Evolutionary conservation across 2,797 vertebrate genomes (phyloP), one percentile per base, ranked within the genome.

Genomic region (Gymnothorax reevesii): DNA sequence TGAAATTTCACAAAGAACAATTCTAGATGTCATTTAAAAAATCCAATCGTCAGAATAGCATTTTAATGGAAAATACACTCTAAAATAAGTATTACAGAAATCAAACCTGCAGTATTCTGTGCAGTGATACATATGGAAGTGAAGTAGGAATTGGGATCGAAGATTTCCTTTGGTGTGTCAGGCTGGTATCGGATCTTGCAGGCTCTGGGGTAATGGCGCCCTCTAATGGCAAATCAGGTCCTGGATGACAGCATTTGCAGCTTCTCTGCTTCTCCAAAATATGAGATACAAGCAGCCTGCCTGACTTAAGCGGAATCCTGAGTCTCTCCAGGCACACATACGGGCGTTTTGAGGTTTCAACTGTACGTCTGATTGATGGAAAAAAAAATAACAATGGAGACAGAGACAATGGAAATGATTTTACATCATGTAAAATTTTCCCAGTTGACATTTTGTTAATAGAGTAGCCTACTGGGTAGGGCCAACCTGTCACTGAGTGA

Each of bases 261-360:
- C 95, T 94, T 1, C 93, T 94, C 42, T 95, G 95, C 54, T 97
- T 96, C 0, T 97, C 96, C 71, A 97, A 97, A 12, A 98, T 94
- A 64, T 96, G 97, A 79, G 98, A 98, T 73, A 98, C 96, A 3
- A 95, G 64, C 57, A 49, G 25, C 22, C 42, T 64, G 25, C 12
- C 64, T 13, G 69, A 13, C 12, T 13, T 15, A 8, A 69, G 54
- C 42, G 22, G 94, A 86, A 99, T 95, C 90, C 98, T 97, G 55
- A 99, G 95, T 0, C 97, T 95, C 88, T 99, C 97, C 86, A 99
- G 93, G 20, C 97, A 95, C 90, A 99, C 97, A 0, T 97, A 97
- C 10, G 98, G 77, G 25, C 92, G 90, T 55, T 92, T 42, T 42
- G 10, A n/a, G 0, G 27, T 2, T 6, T 60, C 69, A 55, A 54